Percentiles rank a stretch among this genome's conserved stretches.
Conservation (phyloP, 2,888 invertebrate species). For the Neoascia interrupta region DNA sequence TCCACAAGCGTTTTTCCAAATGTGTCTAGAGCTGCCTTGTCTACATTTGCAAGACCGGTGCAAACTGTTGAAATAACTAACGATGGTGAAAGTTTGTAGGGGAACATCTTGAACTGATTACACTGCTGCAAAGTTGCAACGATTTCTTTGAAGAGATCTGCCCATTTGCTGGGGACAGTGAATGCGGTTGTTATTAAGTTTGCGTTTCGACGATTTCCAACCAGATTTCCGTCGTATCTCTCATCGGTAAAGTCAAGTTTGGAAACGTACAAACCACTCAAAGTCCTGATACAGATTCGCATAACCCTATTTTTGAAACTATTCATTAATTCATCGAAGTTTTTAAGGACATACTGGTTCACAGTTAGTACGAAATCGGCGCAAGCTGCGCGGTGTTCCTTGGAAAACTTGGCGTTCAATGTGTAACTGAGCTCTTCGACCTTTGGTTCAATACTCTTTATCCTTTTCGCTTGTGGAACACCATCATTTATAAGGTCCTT, state of each 20-base stretch:
- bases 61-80: constrained; percentile 84
- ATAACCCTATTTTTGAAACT: constrained; percentile 88
- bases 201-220: background rate
- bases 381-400: constrained; percentile 82
- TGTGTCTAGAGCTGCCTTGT: constrained; percentile 83
- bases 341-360: constrained; percentile 88
- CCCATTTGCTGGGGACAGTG: constrained; percentile 82
- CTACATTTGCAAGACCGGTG: constrained; percentile 82
- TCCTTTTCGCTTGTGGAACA: constrained; percentile 75
- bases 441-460: constrained; percentile 71
- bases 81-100: constrained; percentile 85
- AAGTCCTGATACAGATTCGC: constrained; percentile 85
- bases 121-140: constrained; percentile 83
- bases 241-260: constrained; percentile 80
- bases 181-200: constrained; percentile 71
- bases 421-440: constrained; percentile 76
- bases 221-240: no score
- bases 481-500: constrained; percentile 29
- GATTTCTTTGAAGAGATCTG: constrained; percentile 84
- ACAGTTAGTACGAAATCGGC: constrained; percentile 85
- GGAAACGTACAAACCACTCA: constrained; percentile 84
- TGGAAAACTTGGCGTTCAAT: constrained; percentile 76
- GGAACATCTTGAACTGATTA: constrained; percentile 87
- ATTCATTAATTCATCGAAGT: constrained; percentile 92
- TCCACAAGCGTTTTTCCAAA: constrained; percentile 84